Percentiles rank a stretch among this genome's conserved stretches.
Evolutionary conservation across 2,797 vertebrate species (phyloP).

Genomic region (Nyctalus aviator): DNA sequence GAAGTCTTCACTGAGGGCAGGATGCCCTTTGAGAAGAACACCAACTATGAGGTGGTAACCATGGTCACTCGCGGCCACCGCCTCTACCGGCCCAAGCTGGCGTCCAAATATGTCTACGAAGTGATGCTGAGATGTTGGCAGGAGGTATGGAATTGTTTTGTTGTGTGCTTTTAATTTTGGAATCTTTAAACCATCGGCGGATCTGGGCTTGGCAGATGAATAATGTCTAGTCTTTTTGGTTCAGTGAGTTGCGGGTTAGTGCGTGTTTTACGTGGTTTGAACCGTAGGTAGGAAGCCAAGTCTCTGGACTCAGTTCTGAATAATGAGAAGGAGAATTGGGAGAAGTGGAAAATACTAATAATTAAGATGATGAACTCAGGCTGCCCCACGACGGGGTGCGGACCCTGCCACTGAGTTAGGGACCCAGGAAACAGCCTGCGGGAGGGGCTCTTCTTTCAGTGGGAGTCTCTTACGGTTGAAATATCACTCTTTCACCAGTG

Average conservation of each 20-base stretch:
- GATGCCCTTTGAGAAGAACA: constrained; percentile 95
- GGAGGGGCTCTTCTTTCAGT: background rate
- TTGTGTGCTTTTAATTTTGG: background rate
- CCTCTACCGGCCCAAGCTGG: constrained; percentile 92
- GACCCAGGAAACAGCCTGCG: background rate
- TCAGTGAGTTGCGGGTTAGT: background rate
- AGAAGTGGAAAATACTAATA: background rate
- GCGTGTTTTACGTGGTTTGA: background rate
- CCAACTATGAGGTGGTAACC: constrained; percentile 95
- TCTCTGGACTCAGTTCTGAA: background rate
- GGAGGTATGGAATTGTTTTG: constrained; percentile 88
- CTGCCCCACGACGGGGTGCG: background rate
- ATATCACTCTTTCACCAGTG: background rate
- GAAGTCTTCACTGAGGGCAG: constrained; percentile 96
- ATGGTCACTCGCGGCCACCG: constrained; percentile 93
- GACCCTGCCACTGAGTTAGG: background rate
- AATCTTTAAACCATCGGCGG: background rate
- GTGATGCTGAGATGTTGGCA: constrained; percentile 95
- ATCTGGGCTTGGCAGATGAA: background rate
- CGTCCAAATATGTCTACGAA: constrained; percentile 90
- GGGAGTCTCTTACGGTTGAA: background rate
- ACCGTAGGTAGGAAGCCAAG: background rate
- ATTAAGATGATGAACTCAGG: background rate
- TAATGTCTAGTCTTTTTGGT: background rate
- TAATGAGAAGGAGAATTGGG: background rate